Conservation (phyloP, 2,797 vertebrate species). For the Falco cherrug region DNA sequence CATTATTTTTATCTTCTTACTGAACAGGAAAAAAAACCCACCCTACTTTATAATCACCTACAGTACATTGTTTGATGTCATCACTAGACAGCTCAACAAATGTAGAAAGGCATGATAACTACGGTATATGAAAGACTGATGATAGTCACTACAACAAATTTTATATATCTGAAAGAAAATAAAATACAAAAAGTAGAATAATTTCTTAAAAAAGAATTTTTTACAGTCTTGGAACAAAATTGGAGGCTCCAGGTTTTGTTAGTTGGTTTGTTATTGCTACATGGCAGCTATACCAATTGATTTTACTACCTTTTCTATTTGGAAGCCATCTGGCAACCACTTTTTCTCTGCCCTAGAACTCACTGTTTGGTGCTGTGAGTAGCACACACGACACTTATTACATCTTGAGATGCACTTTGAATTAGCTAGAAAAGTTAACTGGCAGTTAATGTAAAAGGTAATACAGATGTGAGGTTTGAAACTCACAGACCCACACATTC, state of each 20-base stretch:
- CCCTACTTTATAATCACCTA: slow-evolving; percentile 24
- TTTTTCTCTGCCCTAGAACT: background rate
- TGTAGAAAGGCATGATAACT: slow-evolving; percentile 26
- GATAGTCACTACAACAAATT: slow-evolving; percentile 5
- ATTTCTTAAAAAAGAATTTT: background rate
- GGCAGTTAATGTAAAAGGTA: background rate
- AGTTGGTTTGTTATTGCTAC: background rate
- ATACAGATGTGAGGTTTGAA: background rate
- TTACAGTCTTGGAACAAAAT: background rate
- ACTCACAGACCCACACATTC: background rate
- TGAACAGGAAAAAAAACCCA: background rate
- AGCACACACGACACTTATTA: background rate
- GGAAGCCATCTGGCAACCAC: background rate
- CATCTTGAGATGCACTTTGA: background rate
- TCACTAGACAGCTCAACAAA: slow-evolving; percentile 35
- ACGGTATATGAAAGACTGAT: slow-evolving; percentile 18
- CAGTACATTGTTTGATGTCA: slow-evolving; percentile 50
- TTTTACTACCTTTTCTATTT: background rate
- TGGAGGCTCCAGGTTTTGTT: background rate
- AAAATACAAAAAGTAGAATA: background rate
- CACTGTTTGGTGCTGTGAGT: background rate
- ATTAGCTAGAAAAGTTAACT: background rate
- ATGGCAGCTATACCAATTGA: background rate
- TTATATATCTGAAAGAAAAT: slow-evolving; percentile 1
- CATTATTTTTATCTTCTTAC: slow-evolving; percentile 58